Evolutionary conservation across 2,888 invertebrate genomes (phyloP).

Genomic region (Deilephila porcellus): DNA sequence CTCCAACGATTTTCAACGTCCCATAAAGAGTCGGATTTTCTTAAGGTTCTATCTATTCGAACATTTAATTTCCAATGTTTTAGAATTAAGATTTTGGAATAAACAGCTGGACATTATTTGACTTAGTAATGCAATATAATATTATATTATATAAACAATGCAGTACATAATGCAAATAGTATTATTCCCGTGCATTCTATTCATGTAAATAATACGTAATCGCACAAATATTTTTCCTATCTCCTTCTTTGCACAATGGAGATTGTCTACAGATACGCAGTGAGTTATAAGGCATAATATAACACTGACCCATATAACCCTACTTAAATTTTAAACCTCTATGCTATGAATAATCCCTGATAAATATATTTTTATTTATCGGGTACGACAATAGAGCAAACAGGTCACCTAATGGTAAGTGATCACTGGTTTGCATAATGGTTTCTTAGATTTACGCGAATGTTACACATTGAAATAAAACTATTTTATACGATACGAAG

Average conservation of each 20-base stretch:
- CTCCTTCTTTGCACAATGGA: conserved; percentile 3
- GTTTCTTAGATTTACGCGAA: too few relatives aligned
- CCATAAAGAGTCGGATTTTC: conserved; percentile 20
- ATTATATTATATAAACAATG: not conserved
- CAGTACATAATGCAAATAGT: not conserved
- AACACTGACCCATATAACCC: not conserved
- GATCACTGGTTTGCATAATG: too few relatives aligned
- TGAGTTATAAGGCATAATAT: not conserved
- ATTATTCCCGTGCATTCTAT: conserved; percentile 9
- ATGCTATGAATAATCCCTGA: not conserved
- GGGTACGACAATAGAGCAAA: too few relatives aligned
- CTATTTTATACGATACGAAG: too few relatives aligned
- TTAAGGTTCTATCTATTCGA: conserved; percentile 10
- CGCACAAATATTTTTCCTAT: conserved; percentile 8
- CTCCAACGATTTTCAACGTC: conserved; percentile 28
- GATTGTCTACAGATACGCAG: conserved; percentile 1
- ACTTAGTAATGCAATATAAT: too few relatives aligned
- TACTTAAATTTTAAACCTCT: not conserved
- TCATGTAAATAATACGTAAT: conserved; percentile 5
- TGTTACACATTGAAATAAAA: too few relatives aligned
- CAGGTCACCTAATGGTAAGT: too few relatives aligned
- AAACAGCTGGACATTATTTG: not conserved
- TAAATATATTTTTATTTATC: too few relatives aligned
- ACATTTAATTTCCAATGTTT: not conserved
- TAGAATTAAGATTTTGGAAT: not conserved